Base-by-base conservation (phyloP, 2,888 invertebrate species). In the Coleophora deauratella region DNA sequence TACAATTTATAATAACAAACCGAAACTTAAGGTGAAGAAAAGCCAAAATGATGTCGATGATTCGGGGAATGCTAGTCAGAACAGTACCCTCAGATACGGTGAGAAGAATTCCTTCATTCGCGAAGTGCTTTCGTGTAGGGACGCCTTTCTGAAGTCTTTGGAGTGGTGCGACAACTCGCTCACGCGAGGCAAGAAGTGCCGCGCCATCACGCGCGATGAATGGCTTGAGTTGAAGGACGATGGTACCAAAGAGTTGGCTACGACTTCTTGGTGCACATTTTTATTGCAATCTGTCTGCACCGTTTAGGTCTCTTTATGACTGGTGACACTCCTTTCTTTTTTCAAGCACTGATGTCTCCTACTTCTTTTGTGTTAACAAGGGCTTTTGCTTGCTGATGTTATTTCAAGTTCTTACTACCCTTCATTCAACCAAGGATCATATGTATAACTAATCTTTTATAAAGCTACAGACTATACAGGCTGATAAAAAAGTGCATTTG, bases 121-220 rank as follows among this genome's bases (percentile, higher is more conserved):
- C 37, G 86, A 86, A 45, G 66, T 86, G 32, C 51, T 84, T 48
- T 66, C 70, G 44, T 84, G 78, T 59, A 72, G 78, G 40, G 86
- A 86, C 54, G 54, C 75, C 15, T 86, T 86, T 50, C 55, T 86
- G 47, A 80, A 71, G 43, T 81, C 86, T 32, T 56, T 86, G 59
- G 86, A 86, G 55, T 84, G 80, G 77, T 85, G 78, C 53, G 86
- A 86, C 54, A 85, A 84, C 50, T 79, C 86, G 9, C 64, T 86
- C 44, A 80, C 79, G 12, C 72, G 84, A 51, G 68, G 71, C 44
- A 85, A 78, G 66, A 77, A 69, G 46, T 80, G 70, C 59, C 70
- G 74, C 38, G 52, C 60, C 28, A 59, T 85, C 42, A 79, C 72
- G 62, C 67, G 65, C 43, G 85, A 85, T 54, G 78, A 80, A 47